Evolutionary conservation across 2,888 invertebrate species (phyloP), one percentile per base, ranked within the genome.

Genomic region (Lycia hirtaria): DNA sequence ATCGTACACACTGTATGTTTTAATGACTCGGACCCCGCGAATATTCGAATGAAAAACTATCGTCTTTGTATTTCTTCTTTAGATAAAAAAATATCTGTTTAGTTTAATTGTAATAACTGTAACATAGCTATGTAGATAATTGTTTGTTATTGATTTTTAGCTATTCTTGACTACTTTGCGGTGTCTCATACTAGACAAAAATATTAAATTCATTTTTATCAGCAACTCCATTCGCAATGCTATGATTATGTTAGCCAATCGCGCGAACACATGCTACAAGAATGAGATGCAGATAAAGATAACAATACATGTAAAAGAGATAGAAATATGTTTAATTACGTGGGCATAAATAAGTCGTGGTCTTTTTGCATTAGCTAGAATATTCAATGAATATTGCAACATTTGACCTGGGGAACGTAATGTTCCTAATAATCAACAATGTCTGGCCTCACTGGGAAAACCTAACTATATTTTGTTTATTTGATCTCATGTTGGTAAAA

Each of bases 1-100:
- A 78, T 73, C 63, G 81, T 86, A 90, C 92, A 92, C 91, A 92
- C 88, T 82, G 65, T 72, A 75, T 60, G 65, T 76, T 65, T 61
- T 67, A 75, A 69, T 69, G 67, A 77, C 53, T 64, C 17, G 56
- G 12, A 38, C 20, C 41, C 80, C 85, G 87, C 75, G 72, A 83
- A 80, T 71, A 64, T 84, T 73, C 66, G 51, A 85, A 80, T 28
- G 20, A 6, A 44, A 12, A 26, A 24, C 28, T 63, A 33, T 50
- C 15, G 28, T 56, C 54, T 56, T 58, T 14, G n/a, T 14, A 0
- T 19, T 14, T 20, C 15, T 22, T 22, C 7, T n/a, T n/a, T n/a
- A n/a, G n/a, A n/a, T n/a, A n/a, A n/a, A n/a, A n/a, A n/a, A n/a
- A 10, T 33, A 5, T 48, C 40, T 7, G 14, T 20, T 5, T 4